Evolutionary conservation across 2,888 invertebrate species (phyloP), one percentile per base, ranked within the genome.

Genomic region (Bombylius major): DNA sequence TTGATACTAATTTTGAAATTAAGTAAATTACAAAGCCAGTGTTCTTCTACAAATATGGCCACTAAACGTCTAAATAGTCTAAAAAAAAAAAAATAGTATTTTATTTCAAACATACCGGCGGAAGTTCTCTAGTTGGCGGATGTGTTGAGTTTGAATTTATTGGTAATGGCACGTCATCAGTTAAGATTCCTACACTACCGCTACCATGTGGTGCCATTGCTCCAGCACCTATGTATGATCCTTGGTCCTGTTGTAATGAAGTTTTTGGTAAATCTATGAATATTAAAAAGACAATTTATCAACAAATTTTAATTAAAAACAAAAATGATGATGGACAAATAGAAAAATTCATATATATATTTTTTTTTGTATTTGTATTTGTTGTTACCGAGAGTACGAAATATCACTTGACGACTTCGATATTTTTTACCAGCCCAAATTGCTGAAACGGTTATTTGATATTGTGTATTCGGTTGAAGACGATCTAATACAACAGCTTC

Each of bases 361-460:
- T 36, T 36, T 4, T 6, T 8, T n/a, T n/a, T n/a, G n/a, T n/a
- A n/a, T n/a, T 36, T 36, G 6, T 36, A 36, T 36, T 36, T 36
- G 1, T 36, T 36, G 74, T 79, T 73, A 88, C 88, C 88, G 79
- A 88, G 82, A 62, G 91, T 92, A 78, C 87, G 86, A 82, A 91
- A 91, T 80, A 89, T 87, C 75, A 91, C 87, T 66, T 88, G 88
- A 71, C 88, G 82, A 75, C 90, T 90, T 66, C 87, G 81, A 75
- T 83, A 88, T 72, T 88, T 88, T 67, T 83, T 87, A 58, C 89
- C 88, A 65, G 83, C 84, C 79, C 86, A 84, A 61, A 91, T 82
- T 55, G 91, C 90, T 59, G 89, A 87, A 53, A 92, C 89, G 4
- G 87, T 86, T 60, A 92, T 81, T 66, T 90, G 90, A 72, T 92